Conservation (phyloP, 2,797 vertebrate species). For the Buceros bicornis region DNA sequence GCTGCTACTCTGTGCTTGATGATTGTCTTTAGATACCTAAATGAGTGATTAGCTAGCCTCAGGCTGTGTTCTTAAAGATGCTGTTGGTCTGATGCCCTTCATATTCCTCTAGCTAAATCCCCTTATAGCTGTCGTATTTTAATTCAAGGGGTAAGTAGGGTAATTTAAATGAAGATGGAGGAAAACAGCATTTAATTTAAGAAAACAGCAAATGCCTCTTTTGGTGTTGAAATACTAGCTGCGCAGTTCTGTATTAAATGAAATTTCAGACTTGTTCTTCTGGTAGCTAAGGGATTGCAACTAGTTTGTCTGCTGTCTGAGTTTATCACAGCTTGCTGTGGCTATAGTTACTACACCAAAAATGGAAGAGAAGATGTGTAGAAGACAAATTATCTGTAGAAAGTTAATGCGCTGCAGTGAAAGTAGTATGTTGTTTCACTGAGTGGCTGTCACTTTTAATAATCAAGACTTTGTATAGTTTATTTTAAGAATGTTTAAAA, state of each 20-base stretch:
- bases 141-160: neutral
- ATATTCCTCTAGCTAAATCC: neutral
- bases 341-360: neutral
- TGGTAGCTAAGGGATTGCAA: neutral
- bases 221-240: neutral
- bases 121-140: neutral
- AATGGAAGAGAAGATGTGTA: neutral
- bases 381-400: neutral
- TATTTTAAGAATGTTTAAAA: neutral
- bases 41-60: conserved; percentile 8
- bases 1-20: neutral
- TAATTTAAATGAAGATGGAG: neutral
- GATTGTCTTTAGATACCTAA: neutral
- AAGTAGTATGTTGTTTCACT: neutral
- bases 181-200: conserved; percentile 1
- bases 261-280: neutral
- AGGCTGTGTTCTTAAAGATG: neutral
- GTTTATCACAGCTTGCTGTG: neutral
- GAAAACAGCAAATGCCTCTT: neutral
- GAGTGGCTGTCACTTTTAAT: conserved; percentile 1
- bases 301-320: neutral
- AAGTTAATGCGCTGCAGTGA: conserved; percentile 10
- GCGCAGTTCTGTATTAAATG: neutral
- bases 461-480: neutral
- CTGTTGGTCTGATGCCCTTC: neutral